phyloP scores from a whole-genome alignment of 2,797 vertebrate genomes.

The Nyctibius grandis region DNA sequence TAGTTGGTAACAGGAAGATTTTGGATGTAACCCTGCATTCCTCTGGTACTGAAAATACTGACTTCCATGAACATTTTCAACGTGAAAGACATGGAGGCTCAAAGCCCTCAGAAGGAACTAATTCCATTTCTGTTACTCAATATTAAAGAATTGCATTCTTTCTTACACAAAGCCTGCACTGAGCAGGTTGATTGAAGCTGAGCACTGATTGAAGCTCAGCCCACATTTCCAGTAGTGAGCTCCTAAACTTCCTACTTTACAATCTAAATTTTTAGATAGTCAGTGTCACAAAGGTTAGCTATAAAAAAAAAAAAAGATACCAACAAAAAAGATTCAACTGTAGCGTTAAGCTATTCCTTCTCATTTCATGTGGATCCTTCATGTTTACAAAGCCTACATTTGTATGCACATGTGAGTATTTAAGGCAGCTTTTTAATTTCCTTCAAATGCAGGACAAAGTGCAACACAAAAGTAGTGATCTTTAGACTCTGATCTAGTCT shows the following conservation, averaged over 20 bases:
- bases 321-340: background rate
- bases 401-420: background rate
- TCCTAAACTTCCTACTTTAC: background rate
- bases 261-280: background rate
- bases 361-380: background rate
- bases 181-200: background rate
- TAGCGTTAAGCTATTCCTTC: background rate
- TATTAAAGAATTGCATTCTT: background rate
- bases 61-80: background rate
- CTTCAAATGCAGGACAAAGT: background rate
- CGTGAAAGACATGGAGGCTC: background rate
- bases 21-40: background rate
- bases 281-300: background rate
- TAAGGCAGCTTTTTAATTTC: background rate
- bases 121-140: background rate
- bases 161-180: background rate
- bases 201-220: background rate
- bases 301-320: background rate
- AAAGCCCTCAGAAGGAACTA: background rate
- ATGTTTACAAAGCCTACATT: background rate
- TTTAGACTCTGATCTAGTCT: background rate
- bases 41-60: background rate
- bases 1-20: background rate
- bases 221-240: background rate
- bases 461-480: background rate